Conservation (phyloP, 2,113 vertebrate genomes). For the Danionella cerebrum region DNA sequence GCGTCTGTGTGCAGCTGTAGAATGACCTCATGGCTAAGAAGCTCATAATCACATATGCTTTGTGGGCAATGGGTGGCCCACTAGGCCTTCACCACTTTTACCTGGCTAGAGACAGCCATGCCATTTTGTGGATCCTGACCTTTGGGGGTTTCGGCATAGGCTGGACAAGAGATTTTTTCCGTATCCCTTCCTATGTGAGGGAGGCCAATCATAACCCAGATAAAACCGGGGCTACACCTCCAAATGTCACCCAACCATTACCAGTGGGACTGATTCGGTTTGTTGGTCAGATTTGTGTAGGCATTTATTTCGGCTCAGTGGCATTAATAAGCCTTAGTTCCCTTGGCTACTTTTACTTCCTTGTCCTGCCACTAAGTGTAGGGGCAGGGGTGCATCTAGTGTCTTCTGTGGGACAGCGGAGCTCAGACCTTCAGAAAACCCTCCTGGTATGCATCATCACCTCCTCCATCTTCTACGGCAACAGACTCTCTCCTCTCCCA, state of each 20-base stretch:
- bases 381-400: slow-evolving; percentile 80
- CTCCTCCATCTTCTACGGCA: slow-evolving; percentile 77
- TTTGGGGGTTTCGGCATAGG: slow-evolving; percentile 78
- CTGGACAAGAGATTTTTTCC: slow-evolving; percentile 78
- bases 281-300: slow-evolving; percentile 71
- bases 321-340: slow-evolving; percentile 74
- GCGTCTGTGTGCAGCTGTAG: slow-evolving; percentile 24
- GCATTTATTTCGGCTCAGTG: slow-evolving; percentile 76
- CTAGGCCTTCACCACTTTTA: slow-evolving; percentile 86
- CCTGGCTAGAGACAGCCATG: slow-evolving; percentile 79
- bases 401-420: slow-evolving; percentile 72
- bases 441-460: slow-evolving; percentile 67
- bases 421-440: slow-evolving; percentile 65
- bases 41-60: slow-evolving; percentile 68
- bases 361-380: slow-evolving; percentile 75
- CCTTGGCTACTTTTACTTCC: slow-evolving; percentile 69
- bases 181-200: slow-evolving; percentile 76
- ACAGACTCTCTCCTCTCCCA: slow-evolving; percentile 70
- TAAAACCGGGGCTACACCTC: slow-evolving; percentile 25
- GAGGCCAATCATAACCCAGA: slow-evolving; percentile 56
- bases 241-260: slow-evolving; percentile 30
- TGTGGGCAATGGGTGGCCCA: slow-evolving; percentile 80
- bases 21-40: slow-evolving; percentile 69
- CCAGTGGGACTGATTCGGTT: slow-evolving; percentile 63
- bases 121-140: slow-evolving; percentile 83